phyloP scores from a whole-genome alignment of 1,140 invertebrate genomes.

The Globodera rostochiensis region DNA sequence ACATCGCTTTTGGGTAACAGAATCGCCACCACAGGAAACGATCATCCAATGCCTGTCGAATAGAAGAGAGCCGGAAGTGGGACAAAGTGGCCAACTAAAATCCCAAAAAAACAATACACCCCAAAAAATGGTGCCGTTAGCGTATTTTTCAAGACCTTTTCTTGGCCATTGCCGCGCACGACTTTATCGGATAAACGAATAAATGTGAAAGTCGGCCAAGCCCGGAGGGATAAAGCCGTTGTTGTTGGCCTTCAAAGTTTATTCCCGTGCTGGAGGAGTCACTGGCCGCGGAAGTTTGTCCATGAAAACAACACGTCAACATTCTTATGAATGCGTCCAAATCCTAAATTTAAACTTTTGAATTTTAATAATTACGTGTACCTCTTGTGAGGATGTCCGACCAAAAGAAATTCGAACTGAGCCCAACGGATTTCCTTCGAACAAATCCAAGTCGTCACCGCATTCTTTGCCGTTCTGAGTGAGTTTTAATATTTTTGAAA shows the following conservation, averaged over 20 bases:
- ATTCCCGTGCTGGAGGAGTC: background rate
- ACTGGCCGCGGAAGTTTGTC: background rate
- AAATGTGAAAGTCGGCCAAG: constrained; percentile 71
- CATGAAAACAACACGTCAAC: constrained; percentile 48
- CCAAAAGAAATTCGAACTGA: constrained; percentile 89
- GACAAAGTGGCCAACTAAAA: constrained; percentile 75
- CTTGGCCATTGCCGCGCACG: constrained; percentile 79
- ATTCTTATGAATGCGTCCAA: constrained; percentile 40
- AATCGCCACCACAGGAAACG: constrained; percentile 76
- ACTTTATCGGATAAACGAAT: constrained; percentile 89
- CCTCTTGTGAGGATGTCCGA: constrained; percentile 79
- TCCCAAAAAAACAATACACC: constrained; percentile 26
- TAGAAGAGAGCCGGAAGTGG: constrained; percentile 73
- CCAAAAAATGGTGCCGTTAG: background rate
- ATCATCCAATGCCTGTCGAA: constrained; percentile 93
- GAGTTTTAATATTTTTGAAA: background rate
- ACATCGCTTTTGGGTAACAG: constrained; percentile 84
- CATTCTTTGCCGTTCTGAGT: constrained; percentile 82
- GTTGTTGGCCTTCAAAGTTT: constrained; percentile 23
- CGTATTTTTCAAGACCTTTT: constrained; percentile 32
- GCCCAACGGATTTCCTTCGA: constrained; percentile 87
- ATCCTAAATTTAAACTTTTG: constrained; percentile 39
- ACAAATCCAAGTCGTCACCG: constrained; percentile 83
- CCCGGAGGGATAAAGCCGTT: constrained; percentile 21
- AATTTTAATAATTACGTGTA: constrained; percentile 72